Evolutionary conservation across 2,888 invertebrate genomes (phyloP).

Genomic region (Merodon equestris): DNA sequence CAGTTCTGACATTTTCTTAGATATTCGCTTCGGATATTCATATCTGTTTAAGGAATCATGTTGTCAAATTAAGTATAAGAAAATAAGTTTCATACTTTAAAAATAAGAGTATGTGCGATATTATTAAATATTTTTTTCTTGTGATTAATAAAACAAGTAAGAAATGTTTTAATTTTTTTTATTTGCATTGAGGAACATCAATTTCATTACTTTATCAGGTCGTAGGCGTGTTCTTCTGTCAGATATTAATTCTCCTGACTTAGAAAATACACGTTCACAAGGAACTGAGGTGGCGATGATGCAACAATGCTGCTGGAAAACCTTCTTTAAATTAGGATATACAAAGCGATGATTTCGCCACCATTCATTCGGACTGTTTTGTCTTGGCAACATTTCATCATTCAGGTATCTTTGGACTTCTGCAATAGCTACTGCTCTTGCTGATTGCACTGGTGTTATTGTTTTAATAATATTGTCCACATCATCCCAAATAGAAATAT

Average conservation of each 20-base stretch:
- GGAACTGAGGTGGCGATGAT: conserved; percentile 20
- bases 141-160: no score
- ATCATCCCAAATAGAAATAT: conserved; percentile 22
- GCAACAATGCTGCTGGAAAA: conserved; percentile 20
- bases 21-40: no score
- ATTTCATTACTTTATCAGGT: conserved; percentile 13
- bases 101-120: no score
- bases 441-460: conserved; percentile 6
- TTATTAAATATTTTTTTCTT: no score
- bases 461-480: neutral
- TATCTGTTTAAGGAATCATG: no score
- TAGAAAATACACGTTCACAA: conserved; percentile 21
- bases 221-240: conserved; percentile 1
- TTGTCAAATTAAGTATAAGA: no score
- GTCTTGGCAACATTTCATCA: conserved; percentile 3
- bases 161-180: no score
- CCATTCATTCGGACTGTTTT: conserved; percentile 20
- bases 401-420: conserved; percentile 4
- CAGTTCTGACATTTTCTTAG: no score
- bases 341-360: conserved; percentile 16
- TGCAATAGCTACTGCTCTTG: conserved; percentile 22
- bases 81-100: no score
- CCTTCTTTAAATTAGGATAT: neutral
- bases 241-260: conserved; percentile 19
- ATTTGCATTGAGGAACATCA: neutral